These are phyloP conservation scores for Cyanoramphus novaezelandiae DNA, from an alignment of 2,113 vertebrate species.

Conservation along the genomic window DNA sequence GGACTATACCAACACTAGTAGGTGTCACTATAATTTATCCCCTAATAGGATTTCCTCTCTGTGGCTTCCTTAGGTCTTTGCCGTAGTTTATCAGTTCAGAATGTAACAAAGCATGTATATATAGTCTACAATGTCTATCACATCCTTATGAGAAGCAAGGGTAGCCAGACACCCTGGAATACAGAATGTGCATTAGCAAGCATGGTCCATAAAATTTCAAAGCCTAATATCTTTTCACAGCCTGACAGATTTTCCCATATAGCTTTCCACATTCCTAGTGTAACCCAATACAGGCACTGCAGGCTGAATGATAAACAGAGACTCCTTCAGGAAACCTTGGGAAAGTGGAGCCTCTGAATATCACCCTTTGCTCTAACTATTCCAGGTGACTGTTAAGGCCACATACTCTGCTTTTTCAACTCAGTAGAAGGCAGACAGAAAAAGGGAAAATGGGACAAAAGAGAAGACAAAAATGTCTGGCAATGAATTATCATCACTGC, in stretches of 20 bases:
- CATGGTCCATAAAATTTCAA: conserved; percentile 44
- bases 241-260: conserved; percentile 48
- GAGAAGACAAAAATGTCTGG: not conserved
- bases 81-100: not conserved
- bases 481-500: not conserved
- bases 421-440: not conserved
- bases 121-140: not conserved
- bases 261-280: conserved; percentile 47
- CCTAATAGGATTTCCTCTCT: not conserved
- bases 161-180: conserved; percentile 13
- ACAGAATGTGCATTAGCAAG: conserved; percentile 47
- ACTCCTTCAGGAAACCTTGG: conserved; percentile 45
- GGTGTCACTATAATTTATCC: not conserved
- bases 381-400: not conserved
- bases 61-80: not conserved
- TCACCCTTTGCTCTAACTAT: not conserved
- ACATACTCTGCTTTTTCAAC: not conserved
- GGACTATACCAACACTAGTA: not conserved
- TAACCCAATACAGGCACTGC: conserved; percentile 44
- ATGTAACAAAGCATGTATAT: not conserved
- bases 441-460: not conserved
- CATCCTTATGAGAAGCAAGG: not conserved
- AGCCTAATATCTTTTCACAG: conserved; percentile 24
- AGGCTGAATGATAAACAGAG: conserved; percentile 47
- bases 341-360: conserved; percentile 11